phyloP scores from a whole-genome alignment of 1,140 invertebrate species.

The Eciton burchellii region DNA sequence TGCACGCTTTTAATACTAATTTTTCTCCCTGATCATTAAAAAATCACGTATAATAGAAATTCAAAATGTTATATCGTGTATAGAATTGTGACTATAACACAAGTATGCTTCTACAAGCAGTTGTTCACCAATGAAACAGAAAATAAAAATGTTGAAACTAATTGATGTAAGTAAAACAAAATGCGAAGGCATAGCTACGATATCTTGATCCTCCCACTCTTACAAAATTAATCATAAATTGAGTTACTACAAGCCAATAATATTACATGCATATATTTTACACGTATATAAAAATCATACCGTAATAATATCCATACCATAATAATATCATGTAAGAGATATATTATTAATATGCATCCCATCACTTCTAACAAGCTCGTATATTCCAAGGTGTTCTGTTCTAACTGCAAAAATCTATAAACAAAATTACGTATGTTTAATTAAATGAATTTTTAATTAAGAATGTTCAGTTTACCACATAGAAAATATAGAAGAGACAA shows the following conservation, averaged over 20 bases:
- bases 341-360: constrained; percentile 74
- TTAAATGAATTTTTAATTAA: background rate
- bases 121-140: constrained; percentile 68
- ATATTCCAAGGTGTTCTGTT: constrained; percentile 72
- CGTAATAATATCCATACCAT: too few species aligned
- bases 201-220: constrained; percentile 56
- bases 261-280: too few species aligned
- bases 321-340: constrained; percentile 22
- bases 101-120: constrained; percentile 57
- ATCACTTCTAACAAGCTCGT: constrained; percentile 76
- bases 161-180: constrained; percentile 59
- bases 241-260: too few species aligned
- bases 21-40: constrained; percentile 31
- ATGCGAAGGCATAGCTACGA: constrained; percentile 48
- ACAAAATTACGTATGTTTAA: constrained; percentile 29
- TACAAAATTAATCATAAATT: constrained; percentile 22
- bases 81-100: too few species aligned
- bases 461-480: background rate
- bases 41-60: constrained; percentile 6
- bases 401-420: constrained; percentile 71
- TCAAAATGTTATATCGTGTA: too few species aligned
- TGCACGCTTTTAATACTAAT: constrained; percentile 42
- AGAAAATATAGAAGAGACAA: background rate
- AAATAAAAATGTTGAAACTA: constrained; percentile 70
- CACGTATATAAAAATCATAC: too few species aligned